These are phyloP conservation scores for Lynx canadensis DNA, from an alignment of 2,113 vertebrate genomes.

Conservation along the genomic window DNA sequence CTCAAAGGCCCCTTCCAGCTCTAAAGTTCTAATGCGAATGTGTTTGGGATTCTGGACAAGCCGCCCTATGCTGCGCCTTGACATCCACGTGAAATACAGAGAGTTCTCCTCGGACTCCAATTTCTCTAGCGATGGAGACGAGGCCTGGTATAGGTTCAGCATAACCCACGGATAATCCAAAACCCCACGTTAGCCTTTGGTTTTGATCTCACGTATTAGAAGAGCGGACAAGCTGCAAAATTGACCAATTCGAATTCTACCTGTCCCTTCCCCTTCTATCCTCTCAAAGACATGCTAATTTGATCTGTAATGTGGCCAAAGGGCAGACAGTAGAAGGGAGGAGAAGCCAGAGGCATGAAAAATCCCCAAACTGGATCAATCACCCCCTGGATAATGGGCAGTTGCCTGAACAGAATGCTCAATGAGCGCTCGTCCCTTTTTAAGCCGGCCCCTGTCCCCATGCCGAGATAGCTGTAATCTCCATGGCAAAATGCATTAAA, in stretches of 20 bases:
- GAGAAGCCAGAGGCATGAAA: slow-evolving; percentile 81
- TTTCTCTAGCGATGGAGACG: slow-evolving; percentile 43
- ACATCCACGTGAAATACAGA: background rate
- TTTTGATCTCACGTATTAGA: slow-evolving; percentile 69
- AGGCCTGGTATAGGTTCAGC: slow-evolving; percentile 59
- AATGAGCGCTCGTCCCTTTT: background rate
- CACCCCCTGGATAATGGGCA: slow-evolving; percentile 71
- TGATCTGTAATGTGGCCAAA: slow-evolving; percentile 77
- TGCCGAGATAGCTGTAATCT: slow-evolving; percentile 55
- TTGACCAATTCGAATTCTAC: slow-evolving; percentile 75
- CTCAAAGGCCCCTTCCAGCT: background rate
- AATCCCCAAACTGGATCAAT: slow-evolving; percentile 81
- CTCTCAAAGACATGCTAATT: slow-evolving; percentile 78
- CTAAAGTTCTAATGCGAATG: background rate
- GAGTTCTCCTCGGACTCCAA: background rate
- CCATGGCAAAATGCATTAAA: slow-evolving; percentile 70
- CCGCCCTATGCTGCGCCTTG: background rate
- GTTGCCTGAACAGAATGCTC: slow-evolving; percentile 63
- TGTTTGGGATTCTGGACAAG: slow-evolving; percentile 38
- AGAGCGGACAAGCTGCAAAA: slow-evolving; percentile 47
- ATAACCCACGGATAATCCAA: slow-evolving; percentile 69
- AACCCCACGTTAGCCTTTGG: slow-evolving; percentile 42
- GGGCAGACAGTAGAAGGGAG: slow-evolving; percentile 78
- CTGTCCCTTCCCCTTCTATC: slow-evolving; percentile 71
- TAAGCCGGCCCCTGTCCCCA: background rate